phyloP scores from a whole-genome alignment of 2,113 vertebrate genomes.

The Collichthys lucidus region DNA sequence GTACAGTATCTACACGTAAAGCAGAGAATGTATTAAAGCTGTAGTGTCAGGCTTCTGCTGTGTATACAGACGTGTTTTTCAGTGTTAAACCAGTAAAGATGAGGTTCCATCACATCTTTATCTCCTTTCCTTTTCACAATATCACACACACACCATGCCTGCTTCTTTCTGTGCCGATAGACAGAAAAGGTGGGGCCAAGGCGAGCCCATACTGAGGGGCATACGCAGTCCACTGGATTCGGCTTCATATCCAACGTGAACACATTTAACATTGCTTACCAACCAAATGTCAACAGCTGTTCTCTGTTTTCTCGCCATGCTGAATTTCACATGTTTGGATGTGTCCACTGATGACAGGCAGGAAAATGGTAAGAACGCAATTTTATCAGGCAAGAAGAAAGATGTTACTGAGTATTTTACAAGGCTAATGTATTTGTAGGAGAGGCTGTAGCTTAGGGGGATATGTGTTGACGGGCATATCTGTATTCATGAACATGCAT shows the following conservation, averaged over 20 bases:
- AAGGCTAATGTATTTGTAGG: background rate
- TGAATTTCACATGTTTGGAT: background rate
- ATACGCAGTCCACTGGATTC: background rate
- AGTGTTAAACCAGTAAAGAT: background rate
- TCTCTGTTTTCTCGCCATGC: background rate
- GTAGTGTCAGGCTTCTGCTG: background rate
- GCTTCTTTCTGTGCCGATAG: conserved; percentile 9
- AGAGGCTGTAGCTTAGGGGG: background rate
- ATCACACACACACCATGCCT: background rate
- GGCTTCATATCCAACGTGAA: conserved; percentile 27
- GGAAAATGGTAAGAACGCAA: conserved; percentile 42
- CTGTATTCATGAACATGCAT: background rate
- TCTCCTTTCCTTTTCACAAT: background rate
- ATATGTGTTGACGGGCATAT: background rate
- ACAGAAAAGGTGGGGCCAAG: conserved; percentile 42
- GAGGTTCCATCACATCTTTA: background rate
- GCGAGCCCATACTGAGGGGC: conserved; percentile 4
- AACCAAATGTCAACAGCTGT: conserved; percentile 10
- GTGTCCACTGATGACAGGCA: background rate
- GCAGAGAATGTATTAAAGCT: background rate
- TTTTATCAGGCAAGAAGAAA: background rate
- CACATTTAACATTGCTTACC: conserved; percentile 8
- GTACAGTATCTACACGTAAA: background rate
- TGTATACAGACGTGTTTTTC: background rate
- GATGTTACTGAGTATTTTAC: background rate